Percentiles rank a stretch among this genome's conserved stretches.
Evolutionary conservation across 2,797 vertebrate genomes (phyloP).

Genomic region (Alectoris magna): DNA sequence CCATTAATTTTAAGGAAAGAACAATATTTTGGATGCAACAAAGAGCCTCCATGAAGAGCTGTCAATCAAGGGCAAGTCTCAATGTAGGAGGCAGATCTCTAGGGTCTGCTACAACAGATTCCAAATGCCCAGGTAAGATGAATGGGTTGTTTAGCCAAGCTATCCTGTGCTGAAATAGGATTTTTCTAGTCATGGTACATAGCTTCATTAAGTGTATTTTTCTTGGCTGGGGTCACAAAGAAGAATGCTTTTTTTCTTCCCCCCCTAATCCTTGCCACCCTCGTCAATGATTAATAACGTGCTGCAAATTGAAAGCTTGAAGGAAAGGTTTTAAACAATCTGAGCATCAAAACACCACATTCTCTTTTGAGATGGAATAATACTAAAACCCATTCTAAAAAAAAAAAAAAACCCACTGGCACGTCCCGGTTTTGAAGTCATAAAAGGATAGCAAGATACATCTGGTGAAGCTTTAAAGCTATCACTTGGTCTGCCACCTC

Average conservation of each 20-base stretch:
- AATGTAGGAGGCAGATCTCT: neutral
- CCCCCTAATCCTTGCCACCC: neutral
- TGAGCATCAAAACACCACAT: neutral
- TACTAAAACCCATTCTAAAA: neutral
- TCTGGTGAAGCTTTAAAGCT: neutral
- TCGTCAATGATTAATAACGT: neutral
- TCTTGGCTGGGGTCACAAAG: constrained; percentile 23
- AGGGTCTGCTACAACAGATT: neutral
- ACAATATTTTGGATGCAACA: constrained; percentile 51
- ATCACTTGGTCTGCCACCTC: neutral
- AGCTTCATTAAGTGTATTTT: constrained; percentile 51
- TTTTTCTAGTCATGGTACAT: constrained; percentile 25
- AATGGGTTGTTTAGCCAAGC: constrained; percentile 16
- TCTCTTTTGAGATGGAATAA: neutral
- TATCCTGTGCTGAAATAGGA: constrained; percentile 15
- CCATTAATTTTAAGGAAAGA: constrained; percentile 70
- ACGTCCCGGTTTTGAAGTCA: neutral
- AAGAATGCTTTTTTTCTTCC: neutral
- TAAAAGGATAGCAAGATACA: neutral
- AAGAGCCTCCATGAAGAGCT: constrained; percentile 52
- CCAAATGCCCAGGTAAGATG: constrained; percentile 27
- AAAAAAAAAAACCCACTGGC: neutral
- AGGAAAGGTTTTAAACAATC: neutral
- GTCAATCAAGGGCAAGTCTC: neutral
- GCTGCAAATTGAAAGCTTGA: neutral